These are phyloP conservation scores for Collichthys lucidus DNA, from an alignment of 2,113 vertebrate species.

Conservation along the genomic window DNA sequence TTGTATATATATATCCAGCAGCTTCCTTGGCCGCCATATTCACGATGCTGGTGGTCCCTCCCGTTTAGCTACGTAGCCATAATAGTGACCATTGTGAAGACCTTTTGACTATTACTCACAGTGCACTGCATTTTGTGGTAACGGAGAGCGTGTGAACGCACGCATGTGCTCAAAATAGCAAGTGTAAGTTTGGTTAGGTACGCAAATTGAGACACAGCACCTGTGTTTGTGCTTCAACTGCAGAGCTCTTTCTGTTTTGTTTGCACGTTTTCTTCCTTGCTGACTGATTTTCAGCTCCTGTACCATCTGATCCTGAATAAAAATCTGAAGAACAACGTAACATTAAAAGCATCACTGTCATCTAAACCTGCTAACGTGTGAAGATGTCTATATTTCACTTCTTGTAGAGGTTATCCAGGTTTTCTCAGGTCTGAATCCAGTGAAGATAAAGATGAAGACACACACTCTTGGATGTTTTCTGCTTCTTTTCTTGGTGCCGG, in stretches of 20 bases:
- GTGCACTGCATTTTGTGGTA: no score
- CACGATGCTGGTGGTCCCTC: no score
- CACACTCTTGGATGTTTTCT: neutral
- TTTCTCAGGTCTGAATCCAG: neutral
- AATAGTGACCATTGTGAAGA: no score
- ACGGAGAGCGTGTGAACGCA: no score
- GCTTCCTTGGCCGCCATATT: no score
- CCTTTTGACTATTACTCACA: no score
- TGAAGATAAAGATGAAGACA: neutral
- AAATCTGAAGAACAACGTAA: neutral
- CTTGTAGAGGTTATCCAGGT: neutral
- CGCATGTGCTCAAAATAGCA: no score
- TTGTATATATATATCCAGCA: no score
- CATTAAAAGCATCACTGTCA: neutral
- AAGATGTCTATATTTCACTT: neutral
- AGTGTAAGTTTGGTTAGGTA: no score
- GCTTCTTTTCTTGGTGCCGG: neutral
- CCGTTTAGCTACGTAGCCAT: no score
- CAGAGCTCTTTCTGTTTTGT: neutral
- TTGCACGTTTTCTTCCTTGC: neutral
- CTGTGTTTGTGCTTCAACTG: neutral
- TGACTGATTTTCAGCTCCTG: neutral
- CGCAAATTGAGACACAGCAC: no score
- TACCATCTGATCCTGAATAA: neutral
- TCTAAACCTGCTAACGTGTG: no score